Evolutionary conservation across 2,888 invertebrate genomes (phyloP).

Genomic region (Merodon equestris): DNA sequence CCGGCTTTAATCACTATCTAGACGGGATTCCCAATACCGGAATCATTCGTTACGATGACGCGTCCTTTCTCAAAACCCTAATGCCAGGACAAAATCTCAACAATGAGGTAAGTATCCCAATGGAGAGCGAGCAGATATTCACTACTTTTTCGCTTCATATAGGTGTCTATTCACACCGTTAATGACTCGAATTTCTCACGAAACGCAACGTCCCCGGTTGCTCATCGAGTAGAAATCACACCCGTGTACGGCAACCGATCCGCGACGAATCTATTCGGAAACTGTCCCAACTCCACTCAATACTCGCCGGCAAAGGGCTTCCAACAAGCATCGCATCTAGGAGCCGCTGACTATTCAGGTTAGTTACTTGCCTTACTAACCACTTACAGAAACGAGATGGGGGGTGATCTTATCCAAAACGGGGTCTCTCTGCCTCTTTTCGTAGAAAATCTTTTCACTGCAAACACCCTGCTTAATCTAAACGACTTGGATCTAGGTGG

Average conservation of each 20-base stretch:
- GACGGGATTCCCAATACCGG: constrained; percentile 78
- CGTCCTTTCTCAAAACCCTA: constrained; percentile 77
- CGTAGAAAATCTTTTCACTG: constrained; percentile 86
- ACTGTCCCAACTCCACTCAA: constrained; percentile 46
- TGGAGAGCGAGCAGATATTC: no score
- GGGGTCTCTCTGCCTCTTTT: constrained; percentile 50
- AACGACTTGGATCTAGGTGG: constrained; percentile 88
- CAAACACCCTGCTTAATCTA: constrained; percentile 88
- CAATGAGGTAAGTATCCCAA: constrained; percentile 75
- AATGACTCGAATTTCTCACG: constrained; percentile 78
- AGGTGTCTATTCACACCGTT: constrained; percentile 79
- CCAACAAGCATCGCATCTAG: constrained; percentile 43
- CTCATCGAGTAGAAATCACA: constrained; percentile 78
- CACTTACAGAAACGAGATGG: constrained; percentile 32
- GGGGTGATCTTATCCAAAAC: constrained; percentile 54
- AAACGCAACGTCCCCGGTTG: constrained; percentile 74
- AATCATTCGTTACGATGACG: constrained; percentile 78
- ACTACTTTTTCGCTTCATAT: no score
- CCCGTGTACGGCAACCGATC: constrained; percentile 74
- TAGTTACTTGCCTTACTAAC: constrained; percentile 10
- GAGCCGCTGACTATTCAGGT: constrained; percentile 53
- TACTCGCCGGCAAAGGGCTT: constrained; percentile 59
- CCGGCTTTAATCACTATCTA: constrained; percentile 76
- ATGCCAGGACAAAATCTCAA: constrained; percentile 79
- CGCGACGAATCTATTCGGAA: constrained; percentile 73